These are phyloP conservation scores for Syrista parreyssii DNA, from an alignment of 2,888 invertebrate genomes.

Conservation along the genomic window DNA sequence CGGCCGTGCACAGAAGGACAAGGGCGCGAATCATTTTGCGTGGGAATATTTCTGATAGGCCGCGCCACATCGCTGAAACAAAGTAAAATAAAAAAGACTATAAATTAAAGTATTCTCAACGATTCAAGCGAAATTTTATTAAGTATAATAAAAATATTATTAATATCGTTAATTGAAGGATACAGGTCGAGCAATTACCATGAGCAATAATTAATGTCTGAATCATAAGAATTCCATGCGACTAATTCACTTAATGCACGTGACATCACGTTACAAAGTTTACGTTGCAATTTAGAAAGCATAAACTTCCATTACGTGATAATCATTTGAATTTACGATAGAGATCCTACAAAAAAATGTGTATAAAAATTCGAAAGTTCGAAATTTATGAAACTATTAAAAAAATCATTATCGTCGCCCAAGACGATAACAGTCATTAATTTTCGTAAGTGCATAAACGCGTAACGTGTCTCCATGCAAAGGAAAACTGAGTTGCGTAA, in stretches of 20 bases:
- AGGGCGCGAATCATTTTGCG: slow-evolving; percentile 65
- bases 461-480: not conserved
- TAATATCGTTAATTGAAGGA: not conserved
- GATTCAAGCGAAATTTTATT: not conserved
- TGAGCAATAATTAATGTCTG: not conserved
- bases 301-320: not conserved
- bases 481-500: not conserved
- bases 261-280: not conserved
- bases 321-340: not conserved
- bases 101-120: not conserved
- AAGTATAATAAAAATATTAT: not conserved
- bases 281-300: not conserved
- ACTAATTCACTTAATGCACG: not conserved
- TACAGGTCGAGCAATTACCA: not conserved
- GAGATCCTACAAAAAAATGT: not conserved
- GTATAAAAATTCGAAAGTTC: not conserved
- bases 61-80: slow-evolving; percentile 64
- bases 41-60: slow-evolving; percentile 61
- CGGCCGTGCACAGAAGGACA: slow-evolving; percentile 62
- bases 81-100: slow-evolving; percentile 24
- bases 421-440: not conserved
- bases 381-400: not conserved
- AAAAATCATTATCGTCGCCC: not conserved
- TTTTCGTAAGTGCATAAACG: not conserved
- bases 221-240: not conserved